Evolutionary conservation across 2,113 vertebrate genomes (phyloP), one percentile per base, ranked within the genome.

Genomic region (Nycticebus coucang): DNA sequence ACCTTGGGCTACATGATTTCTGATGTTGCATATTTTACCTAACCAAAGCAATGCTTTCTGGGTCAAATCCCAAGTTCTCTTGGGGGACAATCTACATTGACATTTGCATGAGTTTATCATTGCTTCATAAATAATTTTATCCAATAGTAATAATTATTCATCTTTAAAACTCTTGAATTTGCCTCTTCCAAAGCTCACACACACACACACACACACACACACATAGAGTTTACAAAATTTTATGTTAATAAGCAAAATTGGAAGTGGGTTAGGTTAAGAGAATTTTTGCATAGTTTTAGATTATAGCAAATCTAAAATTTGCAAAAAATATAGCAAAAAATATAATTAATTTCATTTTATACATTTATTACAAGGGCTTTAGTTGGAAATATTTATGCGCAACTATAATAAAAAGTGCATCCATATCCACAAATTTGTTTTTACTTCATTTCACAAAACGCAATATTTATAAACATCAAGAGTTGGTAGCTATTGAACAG

Each of bases 401-500:
- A 62, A 80, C 66, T 53, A 94, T 87, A 77, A 93, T 84, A 81
- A 95, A 72, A 97, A 97, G 96, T 77, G 6, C 87, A 95, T 94
- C 50, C 82, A 91, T 72, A 96, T 90, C 83, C 72, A 89, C 94
- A 97, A 95, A 96, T 86, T 94, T 87, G 17, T 62, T 98, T 98
- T 93, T 30, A 75, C 95, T 98, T 97, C 77, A 95, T 96, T 91
- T 89, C 92, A 97, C 81, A 96, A 0, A 7, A 94, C 81, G 87
- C 75, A 97, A 85, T 94, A 92, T 96, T 97, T 98, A 87, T 96
- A 96, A 97, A 97, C 95, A 98, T 98, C 95, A 98, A 98, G 72
- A 98, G 96, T 97, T 97, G 94, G 96, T 97, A 98, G 97, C 98
- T 97, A 87, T 88, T 89, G 97, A 99, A 98, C 99, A 99, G 99